phyloP scores from a whole-genome alignment of 2,888 invertebrate genomes.

The Seira sanloemensis region DNA sequence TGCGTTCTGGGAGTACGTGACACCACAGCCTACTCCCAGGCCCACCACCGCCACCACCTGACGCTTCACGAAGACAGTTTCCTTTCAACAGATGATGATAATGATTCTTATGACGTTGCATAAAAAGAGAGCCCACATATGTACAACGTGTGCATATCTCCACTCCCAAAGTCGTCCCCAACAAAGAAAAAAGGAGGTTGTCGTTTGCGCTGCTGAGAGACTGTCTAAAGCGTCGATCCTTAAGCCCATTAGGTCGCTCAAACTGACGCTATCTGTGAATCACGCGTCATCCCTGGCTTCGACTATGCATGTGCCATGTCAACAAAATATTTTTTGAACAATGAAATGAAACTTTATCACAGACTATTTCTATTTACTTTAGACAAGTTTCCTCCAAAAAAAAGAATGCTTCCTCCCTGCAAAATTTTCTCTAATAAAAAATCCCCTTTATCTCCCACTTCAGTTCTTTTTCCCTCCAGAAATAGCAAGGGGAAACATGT shows the following conservation, averaged over 20 bases:
- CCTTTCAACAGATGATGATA: conserved; percentile 6
- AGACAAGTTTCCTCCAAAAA: background rate
- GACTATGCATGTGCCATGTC: background rate
- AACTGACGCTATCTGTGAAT: background rate
- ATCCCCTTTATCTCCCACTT: background rate
- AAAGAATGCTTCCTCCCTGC: background rate
- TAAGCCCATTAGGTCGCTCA: background rate
- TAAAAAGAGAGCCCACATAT: background rate
- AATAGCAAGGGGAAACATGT: background rate
- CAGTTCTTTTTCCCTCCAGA: background rate
- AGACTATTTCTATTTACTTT: background rate
- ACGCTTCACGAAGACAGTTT: conserved; percentile 3
- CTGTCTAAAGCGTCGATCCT: too few relatives aligned
- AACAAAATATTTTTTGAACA: background rate
- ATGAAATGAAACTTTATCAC: background rate
- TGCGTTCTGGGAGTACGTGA: background rate
- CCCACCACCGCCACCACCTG: conserved; percentile 9
- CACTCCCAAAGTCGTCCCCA: too few relatives aligned
- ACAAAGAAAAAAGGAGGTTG: conserved; percentile 16
- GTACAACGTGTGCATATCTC: background rate
- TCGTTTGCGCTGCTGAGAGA: too few relatives aligned
- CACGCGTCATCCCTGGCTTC: background rate
- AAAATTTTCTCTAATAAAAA: background rate
- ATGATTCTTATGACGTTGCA: background rate
- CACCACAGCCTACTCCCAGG: background rate